Evolutionary conservation across 2,113 vertebrate genomes (phyloP).

Genomic region (Pachyramphus minor): DNA sequence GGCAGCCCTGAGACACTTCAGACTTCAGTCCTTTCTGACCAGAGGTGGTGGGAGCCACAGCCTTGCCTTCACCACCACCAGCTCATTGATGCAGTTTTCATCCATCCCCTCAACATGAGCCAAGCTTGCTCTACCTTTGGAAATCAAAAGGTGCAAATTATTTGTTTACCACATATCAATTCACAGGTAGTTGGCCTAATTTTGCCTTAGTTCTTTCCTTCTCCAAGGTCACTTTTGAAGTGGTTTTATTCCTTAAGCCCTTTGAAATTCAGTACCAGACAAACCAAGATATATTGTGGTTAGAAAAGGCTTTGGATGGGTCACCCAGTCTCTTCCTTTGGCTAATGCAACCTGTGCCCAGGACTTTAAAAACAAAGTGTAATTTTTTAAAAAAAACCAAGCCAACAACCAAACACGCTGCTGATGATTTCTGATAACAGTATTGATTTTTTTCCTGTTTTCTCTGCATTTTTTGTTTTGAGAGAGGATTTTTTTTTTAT

Average conservation of each 20-base stretch:
- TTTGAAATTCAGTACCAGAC: conserved; percentile 38
- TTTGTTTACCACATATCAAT: conserved; percentile 12
- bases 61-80: neutral
- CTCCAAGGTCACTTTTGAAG: conserved; percentile 51
- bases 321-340: neutral
- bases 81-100: neutral
- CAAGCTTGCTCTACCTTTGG: neutral
- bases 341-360: conserved; percentile 25
- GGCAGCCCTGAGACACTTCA: neutral
- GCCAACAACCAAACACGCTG: neutral
- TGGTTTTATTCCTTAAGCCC: conserved; percentile 10
- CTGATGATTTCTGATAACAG: neutral
- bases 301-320: neutral
- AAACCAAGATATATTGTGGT: neutral
- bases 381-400: conserved; percentile 6
- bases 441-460: conserved; percentile 24
- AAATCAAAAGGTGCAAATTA: conserved; percentile 33
- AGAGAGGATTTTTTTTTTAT: neutral
- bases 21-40: neutral
- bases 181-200: conserved; percentile 5
- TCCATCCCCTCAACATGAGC: neutral
- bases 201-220: neutral
- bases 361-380: conserved; percentile 1
- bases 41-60: neutral
- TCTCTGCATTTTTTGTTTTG: conserved; percentile 17